phyloP scores from a whole-genome alignment of 1,140 invertebrate species.

The Periplaneta americana region DNA sequence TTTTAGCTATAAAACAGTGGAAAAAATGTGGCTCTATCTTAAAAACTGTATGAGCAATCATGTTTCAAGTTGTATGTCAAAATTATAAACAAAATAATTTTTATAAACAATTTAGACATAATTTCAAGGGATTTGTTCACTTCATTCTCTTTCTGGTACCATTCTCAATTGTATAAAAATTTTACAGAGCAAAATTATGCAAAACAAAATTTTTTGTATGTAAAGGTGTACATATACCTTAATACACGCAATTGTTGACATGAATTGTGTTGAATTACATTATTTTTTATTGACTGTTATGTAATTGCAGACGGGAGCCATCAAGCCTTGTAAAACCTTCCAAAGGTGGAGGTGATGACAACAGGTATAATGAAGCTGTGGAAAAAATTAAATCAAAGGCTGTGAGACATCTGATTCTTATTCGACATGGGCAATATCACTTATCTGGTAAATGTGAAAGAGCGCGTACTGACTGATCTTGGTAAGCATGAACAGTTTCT shows the following conservation, averaged over 20 bases:
- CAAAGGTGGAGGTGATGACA: constrained; percentile 1
- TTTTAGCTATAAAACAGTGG: no score
- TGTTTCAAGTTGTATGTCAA: background rate
- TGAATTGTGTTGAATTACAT: background rate
- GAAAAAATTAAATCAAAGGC: constrained; percentile 34
- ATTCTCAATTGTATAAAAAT: no score
- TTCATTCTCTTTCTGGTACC: no score
- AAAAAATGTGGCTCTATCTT: no score
- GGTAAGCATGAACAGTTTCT: no score
- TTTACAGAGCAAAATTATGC: no score
- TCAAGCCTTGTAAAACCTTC: constrained; percentile 1
- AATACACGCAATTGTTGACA: no score
- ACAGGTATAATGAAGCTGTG: constrained; percentile 6
- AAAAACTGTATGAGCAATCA: background rate
- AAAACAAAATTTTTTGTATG: no score
- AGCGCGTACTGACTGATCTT: constrained; percentile 71
- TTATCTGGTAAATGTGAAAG: constrained; percentile 65
- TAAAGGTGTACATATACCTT: no score
- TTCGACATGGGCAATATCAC: constrained; percentile 94
- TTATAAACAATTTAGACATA: no score
- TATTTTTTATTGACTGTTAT: background rate
- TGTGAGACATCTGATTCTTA: constrained; percentile 78
- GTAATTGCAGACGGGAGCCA: constrained; percentile 1
- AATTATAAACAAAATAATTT: no score
- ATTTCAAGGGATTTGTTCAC: no score